Percentiles rank a stretch among this genome's conserved stretches.
phyloP scores from a whole-genome alignment of 2,113 vertebrate species.

The Amblyopsis rosae region DNA sequence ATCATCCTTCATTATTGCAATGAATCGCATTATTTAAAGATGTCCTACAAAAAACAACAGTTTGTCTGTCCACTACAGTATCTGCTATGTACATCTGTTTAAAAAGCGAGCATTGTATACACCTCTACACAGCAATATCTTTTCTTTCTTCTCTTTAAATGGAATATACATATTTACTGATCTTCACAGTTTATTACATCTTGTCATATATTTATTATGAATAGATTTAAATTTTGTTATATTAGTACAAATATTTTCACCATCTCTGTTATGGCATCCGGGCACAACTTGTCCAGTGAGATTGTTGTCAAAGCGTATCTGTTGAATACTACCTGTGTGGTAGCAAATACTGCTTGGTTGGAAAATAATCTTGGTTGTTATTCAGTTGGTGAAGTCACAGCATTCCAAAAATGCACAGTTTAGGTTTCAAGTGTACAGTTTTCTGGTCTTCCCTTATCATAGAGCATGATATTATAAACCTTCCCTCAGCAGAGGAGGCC shows the following conservation, averaged over 20 bases:
- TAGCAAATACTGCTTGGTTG: slow-evolving; percentile 70
- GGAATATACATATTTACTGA: slow-evolving; percentile 96
- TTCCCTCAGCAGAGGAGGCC: slow-evolving; percentile 31
- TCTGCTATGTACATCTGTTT: slow-evolving; percentile 90
- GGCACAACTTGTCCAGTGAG: slow-evolving; percentile 72
- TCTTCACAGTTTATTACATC: slow-evolving; percentile 89
- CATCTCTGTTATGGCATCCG: slow-evolving; percentile 7
- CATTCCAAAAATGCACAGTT: slow-evolving; percentile 62
- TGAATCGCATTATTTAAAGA: slow-evolving; percentile 89
- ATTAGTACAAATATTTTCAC: slow-evolving; percentile 59
- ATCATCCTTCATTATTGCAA: slow-evolving; percentile 89
- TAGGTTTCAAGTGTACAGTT: slow-evolving; percentile 72
- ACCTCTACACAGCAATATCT: slow-evolving; percentile 77
- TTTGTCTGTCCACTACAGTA: slow-evolving; percentile 85
- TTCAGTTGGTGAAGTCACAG: slow-evolving; percentile 65
- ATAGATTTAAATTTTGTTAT: slow-evolving; percentile 52
- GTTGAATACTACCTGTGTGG: slow-evolving; percentile 73
- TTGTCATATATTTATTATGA: slow-evolving; percentile 71
- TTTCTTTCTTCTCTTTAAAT: slow-evolving; percentile 79
- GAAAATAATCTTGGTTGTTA: slow-evolving; percentile 76
- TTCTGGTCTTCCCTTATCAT: slow-evolving; percentile 69
- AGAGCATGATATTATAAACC: slow-evolving; percentile 52
- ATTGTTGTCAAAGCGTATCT: slow-evolving; percentile 77
- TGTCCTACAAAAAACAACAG: slow-evolving; percentile 91
- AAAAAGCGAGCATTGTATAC: slow-evolving; percentile 98